Percentiles rank a stretch among this genome's conserved stretches.
Evolutionary conservation across 2,113 vertebrate genomes (phyloP).

Genomic region (Hymenochirus boettgeri): DNA sequence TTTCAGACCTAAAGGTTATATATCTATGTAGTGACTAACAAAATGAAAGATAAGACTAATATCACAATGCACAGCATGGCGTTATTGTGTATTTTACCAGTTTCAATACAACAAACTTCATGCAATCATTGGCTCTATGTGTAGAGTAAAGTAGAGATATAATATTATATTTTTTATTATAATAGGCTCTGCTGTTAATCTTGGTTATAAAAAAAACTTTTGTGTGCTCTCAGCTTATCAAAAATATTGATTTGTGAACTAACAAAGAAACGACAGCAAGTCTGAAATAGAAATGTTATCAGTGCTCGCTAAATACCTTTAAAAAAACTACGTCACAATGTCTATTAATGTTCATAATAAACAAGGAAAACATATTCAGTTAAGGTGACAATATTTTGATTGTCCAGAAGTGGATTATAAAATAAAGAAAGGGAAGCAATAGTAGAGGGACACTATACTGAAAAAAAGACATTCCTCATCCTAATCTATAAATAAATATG

Average conservation of each 20-base stretch:
- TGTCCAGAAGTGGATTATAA: no score
- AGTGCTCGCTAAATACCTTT: not conserved
- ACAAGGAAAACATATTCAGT: no score
- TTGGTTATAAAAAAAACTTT: not conserved
- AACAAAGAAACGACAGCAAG: not conserved
- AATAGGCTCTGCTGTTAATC: no score
- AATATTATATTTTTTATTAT: not conserved
- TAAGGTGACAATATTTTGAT: no score
- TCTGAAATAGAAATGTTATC: no score
- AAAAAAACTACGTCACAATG: no score
- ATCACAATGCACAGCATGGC: slow-evolving; percentile 14
- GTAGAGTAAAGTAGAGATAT: not conserved
- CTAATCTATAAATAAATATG: no score
- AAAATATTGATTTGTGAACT: not conserved
- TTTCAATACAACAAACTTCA: not conserved
- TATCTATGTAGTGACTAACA: slow-evolving; percentile 51
- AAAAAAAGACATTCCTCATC: no score
- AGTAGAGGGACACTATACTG: no score
- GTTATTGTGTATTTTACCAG: not conserved
- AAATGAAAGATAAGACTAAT: slow-evolving; percentile 52
- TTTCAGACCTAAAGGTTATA: slow-evolving; percentile 50
- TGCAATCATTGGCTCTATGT: not conserved
- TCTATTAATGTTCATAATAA: no score
- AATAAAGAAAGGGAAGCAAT: no score
- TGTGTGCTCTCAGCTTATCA: slow-evolving; percentile 4